Evolutionary conservation across 2,888 invertebrate species (phyloP).

Genomic region (Catonia carolina): DNA sequence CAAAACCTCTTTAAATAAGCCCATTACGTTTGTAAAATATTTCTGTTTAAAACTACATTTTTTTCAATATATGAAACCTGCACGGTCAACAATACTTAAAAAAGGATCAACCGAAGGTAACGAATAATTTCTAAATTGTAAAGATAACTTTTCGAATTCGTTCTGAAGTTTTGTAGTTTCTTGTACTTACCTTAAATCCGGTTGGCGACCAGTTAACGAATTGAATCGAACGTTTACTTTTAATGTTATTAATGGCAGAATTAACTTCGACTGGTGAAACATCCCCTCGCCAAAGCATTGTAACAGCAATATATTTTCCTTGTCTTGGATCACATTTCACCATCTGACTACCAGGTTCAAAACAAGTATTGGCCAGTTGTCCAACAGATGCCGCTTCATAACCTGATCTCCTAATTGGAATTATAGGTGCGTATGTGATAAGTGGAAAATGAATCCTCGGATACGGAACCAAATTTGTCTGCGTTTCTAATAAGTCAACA

Average conservation of each 20-base stretch:
- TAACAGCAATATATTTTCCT: constrained; percentile 87
- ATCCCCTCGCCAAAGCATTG: constrained; percentile 80
- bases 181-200: constrained; percentile 83
- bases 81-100: too few relatives aligned
- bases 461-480: constrained; percentile 78
- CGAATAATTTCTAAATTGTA: too few relatives aligned
- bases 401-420: constrained; percentile 64
- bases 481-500: constrained; percentile 55
- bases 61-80: too few relatives aligned
- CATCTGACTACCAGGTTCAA: constrained; percentile 86
- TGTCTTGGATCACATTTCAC: constrained; percentile 75
- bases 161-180: too few relatives aligned
- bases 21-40: too few relatives aligned
- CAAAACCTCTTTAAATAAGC: too few relatives aligned
- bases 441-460: constrained; percentile 86
- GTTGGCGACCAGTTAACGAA: constrained; percentile 97
- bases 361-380: constrained; percentile 57
- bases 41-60: too few relatives aligned
- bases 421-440: constrained; percentile 64
- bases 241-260: constrained; percentile 70
- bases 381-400: constrained; percentile 71
- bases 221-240: constrained; percentile 66
- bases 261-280: constrained; percentile 87
- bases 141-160: too few relatives aligned
- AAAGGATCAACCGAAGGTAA: too few relatives aligned